phyloP scores from a whole-genome alignment of 1,140 invertebrate species.

The Drosophila kanapiae region DNA sequence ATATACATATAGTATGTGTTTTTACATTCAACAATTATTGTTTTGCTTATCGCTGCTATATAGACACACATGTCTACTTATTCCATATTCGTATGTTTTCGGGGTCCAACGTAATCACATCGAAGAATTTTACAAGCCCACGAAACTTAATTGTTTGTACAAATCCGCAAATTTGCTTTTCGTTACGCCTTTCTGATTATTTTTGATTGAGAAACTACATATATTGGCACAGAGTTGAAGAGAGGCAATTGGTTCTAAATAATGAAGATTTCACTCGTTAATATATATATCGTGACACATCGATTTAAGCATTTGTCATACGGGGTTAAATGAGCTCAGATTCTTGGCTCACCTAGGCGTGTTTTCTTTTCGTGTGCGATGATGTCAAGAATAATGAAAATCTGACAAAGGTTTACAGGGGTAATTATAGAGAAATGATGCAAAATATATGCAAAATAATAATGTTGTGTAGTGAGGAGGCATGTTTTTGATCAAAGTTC shows the following conservation, averaged over 20 bases:
- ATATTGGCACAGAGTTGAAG: neutral
- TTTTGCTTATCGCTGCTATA: constrained; percentile 40
- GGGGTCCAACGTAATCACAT: constrained; percentile 66
- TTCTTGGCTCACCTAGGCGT: neutral
- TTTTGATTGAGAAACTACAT: constrained; percentile 1
- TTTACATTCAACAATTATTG: constrained; percentile 54
- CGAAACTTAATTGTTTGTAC: constrained; percentile 69
- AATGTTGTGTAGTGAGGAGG: neutral
- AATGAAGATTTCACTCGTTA: constrained; percentile 18
- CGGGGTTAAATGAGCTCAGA: constrained; percentile 36
- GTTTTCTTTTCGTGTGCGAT: constrained; percentile 13
- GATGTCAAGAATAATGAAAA: constrained; percentile 11
- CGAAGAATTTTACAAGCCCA: constrained; percentile 61
- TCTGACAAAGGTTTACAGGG: constrained; percentile 13
- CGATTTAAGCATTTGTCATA: constrained; percentile 14
- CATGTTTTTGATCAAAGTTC: constrained; percentile 1
- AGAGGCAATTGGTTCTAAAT: neutral
- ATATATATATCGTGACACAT: constrained; percentile 18
- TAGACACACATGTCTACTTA: constrained; percentile 26
- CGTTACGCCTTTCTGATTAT: constrained; percentile 66
- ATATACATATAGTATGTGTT: neutral
- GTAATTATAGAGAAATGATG: constrained; percentile 28
- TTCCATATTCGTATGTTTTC: constrained; percentile 30
- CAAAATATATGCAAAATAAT: neutral
- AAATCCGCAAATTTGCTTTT: constrained; percentile 27